Percentiles rank a stretch among this genome's conserved stretches.
Conservation (phyloP, 2,113 vertebrate species). For the Mustelus asterias region DNA sequence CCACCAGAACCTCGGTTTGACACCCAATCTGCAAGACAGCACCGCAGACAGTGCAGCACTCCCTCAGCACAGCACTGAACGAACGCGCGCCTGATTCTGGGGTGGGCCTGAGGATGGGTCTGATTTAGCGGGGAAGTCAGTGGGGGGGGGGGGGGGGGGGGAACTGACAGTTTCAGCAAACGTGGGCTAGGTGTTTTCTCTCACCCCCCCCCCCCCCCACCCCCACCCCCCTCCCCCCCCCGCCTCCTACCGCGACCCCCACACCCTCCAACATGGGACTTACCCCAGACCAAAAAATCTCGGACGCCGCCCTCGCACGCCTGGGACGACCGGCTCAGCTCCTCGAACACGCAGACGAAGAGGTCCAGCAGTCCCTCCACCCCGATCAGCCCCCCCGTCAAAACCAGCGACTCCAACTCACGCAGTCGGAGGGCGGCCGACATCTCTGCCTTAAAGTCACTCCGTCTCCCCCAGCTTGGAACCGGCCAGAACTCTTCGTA, state of each 20-base stretch:
- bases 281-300: slow-evolving; percentile 74
- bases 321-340: slow-evolving; percentile 61
- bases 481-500: background rate
- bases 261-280: slow-evolving; percentile 47
- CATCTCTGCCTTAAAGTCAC: slow-evolving; percentile 43
- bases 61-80: background rate
- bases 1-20: no score
- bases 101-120: no score
- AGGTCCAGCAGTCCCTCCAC: slow-evolving; percentile 74
- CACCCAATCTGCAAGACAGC: no score
- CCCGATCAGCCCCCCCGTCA: slow-evolving; percentile 52
- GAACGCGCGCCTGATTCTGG: no score
- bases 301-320: slow-evolving; percentile 64
- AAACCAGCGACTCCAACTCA: slow-evolving; percentile 44
- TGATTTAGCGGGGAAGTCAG: no score
- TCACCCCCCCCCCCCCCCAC: background rate
- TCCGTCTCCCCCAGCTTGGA: background rate
- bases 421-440: slow-evolving; percentile 45
- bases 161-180: background rate
- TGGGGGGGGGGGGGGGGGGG: no score
- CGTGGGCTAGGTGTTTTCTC: background rate
- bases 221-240: no score
- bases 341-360: slow-evolving; percentile 72
- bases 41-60: no score
- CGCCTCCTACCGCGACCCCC: no score